phyloP scores from a whole-genome alignment of 2,113 vertebrate species.

The Cisticola juncidis region DNA sequence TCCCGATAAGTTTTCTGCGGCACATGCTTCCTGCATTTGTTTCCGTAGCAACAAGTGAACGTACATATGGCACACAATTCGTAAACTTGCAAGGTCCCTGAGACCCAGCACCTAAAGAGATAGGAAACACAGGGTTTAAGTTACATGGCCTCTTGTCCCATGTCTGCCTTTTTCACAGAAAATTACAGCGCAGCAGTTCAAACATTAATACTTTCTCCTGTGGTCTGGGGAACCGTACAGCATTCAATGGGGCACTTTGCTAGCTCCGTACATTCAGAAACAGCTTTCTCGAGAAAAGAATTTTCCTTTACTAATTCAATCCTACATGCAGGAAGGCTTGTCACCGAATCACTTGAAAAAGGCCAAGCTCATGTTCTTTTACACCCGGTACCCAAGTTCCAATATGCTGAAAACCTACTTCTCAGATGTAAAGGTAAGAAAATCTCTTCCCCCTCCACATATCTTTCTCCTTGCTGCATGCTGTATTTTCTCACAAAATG shows the following conservation, averaged over 20 bases:
- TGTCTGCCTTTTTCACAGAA: neutral
- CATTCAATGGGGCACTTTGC: neutral
- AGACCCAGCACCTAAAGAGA: neutral
- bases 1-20: neutral
- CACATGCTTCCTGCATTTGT: slow-evolving; percentile 49
- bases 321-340: slow-evolving; percentile 93
- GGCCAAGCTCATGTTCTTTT: slow-evolving; percentile 99
- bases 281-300: neutral
- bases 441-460: neutral
- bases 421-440: slow-evolving; percentile 97
- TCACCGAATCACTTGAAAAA: slow-evolving; percentile 99
- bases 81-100: neutral
- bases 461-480: neutral
- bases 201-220: neutral
- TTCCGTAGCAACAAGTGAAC: slow-evolving; percentile 77
- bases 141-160: neutral
- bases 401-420: slow-evolving; percentile 99
- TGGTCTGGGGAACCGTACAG: neutral
- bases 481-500: neutral
- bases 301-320: slow-evolving; percentile 84
- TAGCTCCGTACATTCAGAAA: neutral
- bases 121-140: neutral
- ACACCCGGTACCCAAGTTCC: slow-evolving; percentile 97
- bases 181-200: neutral
- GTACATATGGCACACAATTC: slow-evolving; percentile 25